phyloP scores from a whole-genome alignment of 2,113 vertebrate species.

The Bucco capensis region DNA sequence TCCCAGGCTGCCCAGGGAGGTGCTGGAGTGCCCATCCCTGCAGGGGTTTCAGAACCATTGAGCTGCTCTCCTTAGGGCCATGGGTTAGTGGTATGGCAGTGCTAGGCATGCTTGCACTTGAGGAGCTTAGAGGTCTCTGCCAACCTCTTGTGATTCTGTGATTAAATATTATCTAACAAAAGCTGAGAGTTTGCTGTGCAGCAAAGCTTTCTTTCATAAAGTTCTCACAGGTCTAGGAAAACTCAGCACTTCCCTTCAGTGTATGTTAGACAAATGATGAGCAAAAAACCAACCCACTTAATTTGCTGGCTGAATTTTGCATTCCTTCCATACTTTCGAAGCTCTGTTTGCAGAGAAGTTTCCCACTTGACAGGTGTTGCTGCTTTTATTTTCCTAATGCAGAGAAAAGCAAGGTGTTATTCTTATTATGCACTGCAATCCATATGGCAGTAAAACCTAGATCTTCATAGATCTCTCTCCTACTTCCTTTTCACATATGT shows the following conservation, averaged over 20 bases:
- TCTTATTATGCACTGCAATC: background rate
- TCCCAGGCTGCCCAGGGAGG: no score
- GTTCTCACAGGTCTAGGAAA: background rate
- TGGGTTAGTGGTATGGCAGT: no score
- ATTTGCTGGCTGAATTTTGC: background rate
- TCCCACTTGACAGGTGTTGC: background rate
- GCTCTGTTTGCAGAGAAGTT: background rate
- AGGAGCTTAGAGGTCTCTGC: no score
- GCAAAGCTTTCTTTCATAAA: background rate
- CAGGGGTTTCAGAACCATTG: no score
- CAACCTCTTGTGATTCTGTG: no score
- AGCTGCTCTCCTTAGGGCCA: no score
- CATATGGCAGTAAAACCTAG: background rate
- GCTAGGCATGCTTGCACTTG: no score
- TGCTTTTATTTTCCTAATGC: background rate
- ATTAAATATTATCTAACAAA: background rate
- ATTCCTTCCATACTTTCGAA: background rate
- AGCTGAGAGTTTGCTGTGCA: background rate
- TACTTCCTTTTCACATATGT: background rate
- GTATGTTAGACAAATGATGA: no score
- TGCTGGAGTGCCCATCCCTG: no score
- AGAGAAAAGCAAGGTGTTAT: background rate
- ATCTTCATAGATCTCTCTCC: background rate
- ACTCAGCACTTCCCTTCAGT: background rate
- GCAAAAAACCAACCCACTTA: background rate